Base-by-base conservation (phyloP, 2,888 invertebrate species). In the Odontocerum albicorne region DNA sequence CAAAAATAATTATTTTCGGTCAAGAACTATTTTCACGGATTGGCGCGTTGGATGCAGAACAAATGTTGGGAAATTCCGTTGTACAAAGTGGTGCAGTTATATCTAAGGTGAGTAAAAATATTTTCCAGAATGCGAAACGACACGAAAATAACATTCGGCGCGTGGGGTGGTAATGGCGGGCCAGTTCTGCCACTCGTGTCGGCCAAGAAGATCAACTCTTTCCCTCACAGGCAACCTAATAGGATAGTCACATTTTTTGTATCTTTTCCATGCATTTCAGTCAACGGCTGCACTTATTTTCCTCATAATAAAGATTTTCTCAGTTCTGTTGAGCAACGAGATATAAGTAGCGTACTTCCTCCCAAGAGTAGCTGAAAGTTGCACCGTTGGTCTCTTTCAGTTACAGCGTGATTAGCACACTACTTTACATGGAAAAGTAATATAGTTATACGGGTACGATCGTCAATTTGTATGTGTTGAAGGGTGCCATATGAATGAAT, bases 81-180 rank as follows among this genome's bases (percentile, higher is more conserved):
- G 40, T 40, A 20, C 21, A 31, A 32, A 40, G 10, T 40, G 20
- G 20, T 49, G 49, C 49, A 49, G 8, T 49, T 49, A 32, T 49
- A 49, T 12, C 39, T 42, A n/a, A 16, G 31, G 22, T 54, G 47
- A 49, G 43, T 49, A 54, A 55, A 55, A 49, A 55, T 49, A 49
- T 49, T 55, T 55, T 55, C 55, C 55, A 55, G 55, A 49, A 39
- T 43, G 47, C 49, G 22, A 39, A 39, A 16, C 49, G n/a, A 27
- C 20, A 27, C 55, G n/a, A 49, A 55, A 55, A 55, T 55, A 55
- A 45, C 40, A 20, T n/a, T 19, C 31, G 7, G 44, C 39, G 49
- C 49, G 55, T 55, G 55, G 49, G 55, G 36, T 32, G 27, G 45
- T 31, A 31, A 16, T 45, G 39, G n/a, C n/a, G 38, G 4, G 10